phyloP scores from a whole-genome alignment of 2,113 vertebrate species.

The Sorex fumeus region DNA sequence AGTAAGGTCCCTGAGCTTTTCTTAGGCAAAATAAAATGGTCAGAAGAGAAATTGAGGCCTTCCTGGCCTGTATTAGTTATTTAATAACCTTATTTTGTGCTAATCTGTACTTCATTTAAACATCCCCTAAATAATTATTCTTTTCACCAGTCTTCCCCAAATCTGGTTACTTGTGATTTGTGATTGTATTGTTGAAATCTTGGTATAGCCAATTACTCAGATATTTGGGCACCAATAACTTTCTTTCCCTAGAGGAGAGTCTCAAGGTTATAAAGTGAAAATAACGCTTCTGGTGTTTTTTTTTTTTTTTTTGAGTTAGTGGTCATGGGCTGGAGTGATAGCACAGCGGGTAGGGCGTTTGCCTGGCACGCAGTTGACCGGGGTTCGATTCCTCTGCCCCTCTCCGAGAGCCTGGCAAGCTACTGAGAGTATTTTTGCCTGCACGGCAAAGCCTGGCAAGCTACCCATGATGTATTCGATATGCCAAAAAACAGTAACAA shows the following conservation, averaged over 20 bases:
- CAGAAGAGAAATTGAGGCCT: conserved; percentile 34
- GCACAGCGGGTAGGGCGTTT: too few species aligned
- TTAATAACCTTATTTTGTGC: conserved; percentile 20
- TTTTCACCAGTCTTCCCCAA: background rate
- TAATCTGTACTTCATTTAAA: conserved; percentile 41
- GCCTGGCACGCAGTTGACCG: too few species aligned
- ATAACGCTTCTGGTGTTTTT: conserved; percentile 26
- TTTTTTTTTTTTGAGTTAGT: background rate
- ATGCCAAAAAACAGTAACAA: too few species aligned
- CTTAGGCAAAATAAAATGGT: conserved; percentile 53
- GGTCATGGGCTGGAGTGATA: too few species aligned
- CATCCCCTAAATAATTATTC: background rate
- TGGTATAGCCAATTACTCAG: conserved; percentile 8
- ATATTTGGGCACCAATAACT: conserved; percentile 6
- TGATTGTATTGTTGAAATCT: conserved; percentile 56
- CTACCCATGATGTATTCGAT: too few species aligned
- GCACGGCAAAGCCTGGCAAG: too few species aligned
- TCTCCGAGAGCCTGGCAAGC: too few species aligned
- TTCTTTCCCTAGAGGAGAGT: conserved; percentile 60
- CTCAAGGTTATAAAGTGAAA: conserved; percentile 25
- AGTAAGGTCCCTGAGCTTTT: background rate
- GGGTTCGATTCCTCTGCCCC: too few species aligned
- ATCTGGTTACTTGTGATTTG: conserved; percentile 26
- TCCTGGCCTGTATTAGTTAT: background rate
- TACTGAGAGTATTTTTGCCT: too few species aligned